A percentile compares a stretch with the other conserved stretches of the same genome.
phyloP scores from a whole-genome alignment of 2,888 invertebrate species.

The Melanostoma scalare region DNA sequence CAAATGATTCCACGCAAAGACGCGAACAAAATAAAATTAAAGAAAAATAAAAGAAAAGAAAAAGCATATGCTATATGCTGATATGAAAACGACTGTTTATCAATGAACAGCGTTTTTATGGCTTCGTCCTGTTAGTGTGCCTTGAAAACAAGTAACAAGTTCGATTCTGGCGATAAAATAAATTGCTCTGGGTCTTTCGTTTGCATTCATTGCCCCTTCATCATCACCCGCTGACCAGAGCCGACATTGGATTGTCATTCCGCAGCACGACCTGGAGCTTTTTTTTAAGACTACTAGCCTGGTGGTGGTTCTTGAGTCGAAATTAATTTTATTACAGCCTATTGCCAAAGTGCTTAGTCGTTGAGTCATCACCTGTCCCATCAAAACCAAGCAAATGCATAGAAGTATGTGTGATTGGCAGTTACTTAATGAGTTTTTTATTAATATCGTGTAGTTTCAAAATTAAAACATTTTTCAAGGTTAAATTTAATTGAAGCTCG shows the following conservation, averaged over 20 bases:
- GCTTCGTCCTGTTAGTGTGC: conserved; percentile 71
- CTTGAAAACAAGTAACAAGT: conserved; percentile 70
- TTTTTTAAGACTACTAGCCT: conserved; percentile 15
- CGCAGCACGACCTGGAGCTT: conserved; percentile 15
- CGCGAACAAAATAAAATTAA: not conserved
- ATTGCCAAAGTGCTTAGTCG: conserved; percentile 64
- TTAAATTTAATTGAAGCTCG: too few relatives aligned
- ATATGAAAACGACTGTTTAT: conserved; percentile 69
- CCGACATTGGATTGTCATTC: conserved; percentile 28
- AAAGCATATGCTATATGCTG: not conserved
- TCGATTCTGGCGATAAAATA: conserved; percentile 72
- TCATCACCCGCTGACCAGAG: conserved; percentile 31
- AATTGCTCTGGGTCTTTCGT: conserved; percentile 62
- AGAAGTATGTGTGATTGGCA: conserved; percentile 9
- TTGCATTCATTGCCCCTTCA: conserved; percentile 46
- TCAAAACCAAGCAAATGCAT: conserved; percentile 37
- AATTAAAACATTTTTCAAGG: not conserved
- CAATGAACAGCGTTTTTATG: conserved; percentile 73
- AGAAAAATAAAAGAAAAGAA: not conserved
- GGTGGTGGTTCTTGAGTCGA: conserved; percentile 35
- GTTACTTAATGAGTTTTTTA: not conserved
- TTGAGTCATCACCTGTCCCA: conserved; percentile 66
- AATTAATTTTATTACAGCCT: conserved; percentile 67
- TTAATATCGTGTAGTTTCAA: too few relatives aligned
- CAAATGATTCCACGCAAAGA: conserved; percentile 52